A percentile compares a stretch with the other conserved stretches of the same genome.
These are phyloP conservation scores for Empidonax alnorum DNA, from an alignment of 2,113 vertebrate genomes.

Conservation along the genomic window DNA sequence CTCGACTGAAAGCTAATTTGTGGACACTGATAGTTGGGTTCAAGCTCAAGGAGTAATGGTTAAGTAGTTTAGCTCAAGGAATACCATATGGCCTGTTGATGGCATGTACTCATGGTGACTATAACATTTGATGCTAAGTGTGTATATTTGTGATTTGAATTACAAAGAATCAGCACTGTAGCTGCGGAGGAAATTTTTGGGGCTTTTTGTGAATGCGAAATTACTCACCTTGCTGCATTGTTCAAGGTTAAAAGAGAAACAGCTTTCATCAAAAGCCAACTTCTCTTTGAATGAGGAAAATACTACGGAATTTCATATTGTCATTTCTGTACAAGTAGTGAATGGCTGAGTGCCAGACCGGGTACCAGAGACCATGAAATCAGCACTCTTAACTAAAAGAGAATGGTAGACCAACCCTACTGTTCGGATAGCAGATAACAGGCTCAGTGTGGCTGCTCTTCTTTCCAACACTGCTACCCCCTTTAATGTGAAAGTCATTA, in stretches of 20 bases:
- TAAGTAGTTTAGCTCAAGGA: not conserved
- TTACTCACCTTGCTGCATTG: not conserved
- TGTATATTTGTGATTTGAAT: not conserved
- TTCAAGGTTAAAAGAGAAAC: not conserved
- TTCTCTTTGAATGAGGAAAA: not conserved
- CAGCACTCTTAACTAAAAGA: not conserved
- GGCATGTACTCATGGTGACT: not conserved
- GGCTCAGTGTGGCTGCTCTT: not conserved
- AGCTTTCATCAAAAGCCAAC: not conserved
- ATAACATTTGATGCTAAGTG: not conserved
- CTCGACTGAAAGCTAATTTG: not conserved
- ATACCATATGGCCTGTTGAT: not conserved
- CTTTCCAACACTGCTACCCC: rapidly evolving
- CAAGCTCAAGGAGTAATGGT: not conserved
- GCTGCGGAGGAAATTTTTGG: not conserved
- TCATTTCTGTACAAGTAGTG: not conserved
- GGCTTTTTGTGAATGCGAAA: not conserved
- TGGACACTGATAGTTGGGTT: not conserved
- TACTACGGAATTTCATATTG: not conserved
- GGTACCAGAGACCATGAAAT: not conserved
- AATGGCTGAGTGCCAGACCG: not conserved
- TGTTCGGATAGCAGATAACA: not conserved
- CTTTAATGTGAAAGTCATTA: not conserved
- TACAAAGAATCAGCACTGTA: not conserved
- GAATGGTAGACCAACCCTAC: not conserved